Base-by-base conservation (phyloP, 2,797 vertebrate species). In the Emys orbicularis region DNA sequence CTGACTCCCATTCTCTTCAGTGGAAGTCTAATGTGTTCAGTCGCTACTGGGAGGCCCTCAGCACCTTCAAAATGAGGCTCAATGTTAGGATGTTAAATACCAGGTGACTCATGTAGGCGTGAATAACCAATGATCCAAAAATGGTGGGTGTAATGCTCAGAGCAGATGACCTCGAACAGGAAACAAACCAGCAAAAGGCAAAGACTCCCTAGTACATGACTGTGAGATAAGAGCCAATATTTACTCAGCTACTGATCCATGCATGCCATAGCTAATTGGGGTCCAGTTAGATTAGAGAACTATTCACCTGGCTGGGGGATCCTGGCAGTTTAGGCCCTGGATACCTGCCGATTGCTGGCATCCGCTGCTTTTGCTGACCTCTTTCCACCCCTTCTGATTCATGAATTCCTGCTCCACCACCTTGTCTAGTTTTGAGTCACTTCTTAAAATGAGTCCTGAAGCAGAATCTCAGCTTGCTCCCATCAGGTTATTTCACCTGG, bases 101-200 rank as follows among this genome's bases (percentile, higher is more conserved):
- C 10, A 1, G 2, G 65, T 83, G 87, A 89, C 90, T 18, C 54
- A 84, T n/a, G 89, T 49, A 23, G 47, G 41, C 72, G 15, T 37
- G 65, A 81, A 92, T 89, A 86, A 96, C 87, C 9, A 86, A 21
- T 23, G 61, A 88, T 54, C 88, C 57, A 47, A 87, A 88, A 92
- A 80, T 56, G 52, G 53, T 68, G 44, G 88, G 29, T 79, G 29
- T 59, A 79, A 84, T 54, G 29, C 84, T 44, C 52, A 76, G 49
- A 6, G 44, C 82, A 76, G 49, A 68, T 93, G 79, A 95, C 52
- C 52, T 93, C 54, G 88, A 85, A 76, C 37, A 91, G 61, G 25
- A 96, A 94, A 94, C 50, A 90, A 90, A 86, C 44, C 12, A 79
- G 50, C 88, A 74, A 54, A 19, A 54, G 53, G 53, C 21, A 54